Evolutionary conservation across 2,113 vertebrate species (phyloP), one percentile per base, ranked within the genome.

Genomic region (Myocastor coypus): DNA sequence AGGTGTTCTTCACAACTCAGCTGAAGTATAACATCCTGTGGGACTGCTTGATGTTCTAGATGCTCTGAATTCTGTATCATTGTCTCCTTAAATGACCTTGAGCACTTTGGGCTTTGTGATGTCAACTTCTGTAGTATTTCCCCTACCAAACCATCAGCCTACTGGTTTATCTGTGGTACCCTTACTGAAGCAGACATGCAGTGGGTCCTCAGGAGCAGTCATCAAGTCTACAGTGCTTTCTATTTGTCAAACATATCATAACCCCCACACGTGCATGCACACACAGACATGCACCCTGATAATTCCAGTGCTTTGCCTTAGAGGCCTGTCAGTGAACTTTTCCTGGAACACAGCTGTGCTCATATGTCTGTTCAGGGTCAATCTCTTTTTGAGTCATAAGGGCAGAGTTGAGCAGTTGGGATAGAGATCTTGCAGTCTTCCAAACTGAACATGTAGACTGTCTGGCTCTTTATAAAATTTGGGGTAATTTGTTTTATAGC

Each of bases 241-340:
- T 91, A 1, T 80, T 92, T 92, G 81, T 5, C 73, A 92, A 87
- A 52, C 26, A 3, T 24, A 24, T 34, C 4, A 57, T 57, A 57
- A 16, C 3, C 1, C 16, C 3, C 1, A 8, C n/a, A n/a, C 17
- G 52, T 55, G 52, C 52, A 55, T 55, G 32, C 68, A 30, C 40
- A 37, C 9, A 42, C 7, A 50, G 42, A 75, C 42, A 50, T 16
- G 1, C 17, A 3, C 11, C 4, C 3, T 34, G 46, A 84, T 19
- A 82, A 61, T 34, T n/a, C 81, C 46, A 78, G 59, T 34, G 75
- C 37, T 91, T 94, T 82, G 52, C 5, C 85, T 24, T 16, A 50
- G 42, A 85, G 69, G 30, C 86, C 75, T 71, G 24, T 81, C 69
- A 89, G 87, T 59, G 46, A 94, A 37, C 52, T 73, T 84, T 66